phyloP scores from a whole-genome alignment of 53 echinoderm and acorn worm genomes.

The Actinopyga echinites region DNA sequence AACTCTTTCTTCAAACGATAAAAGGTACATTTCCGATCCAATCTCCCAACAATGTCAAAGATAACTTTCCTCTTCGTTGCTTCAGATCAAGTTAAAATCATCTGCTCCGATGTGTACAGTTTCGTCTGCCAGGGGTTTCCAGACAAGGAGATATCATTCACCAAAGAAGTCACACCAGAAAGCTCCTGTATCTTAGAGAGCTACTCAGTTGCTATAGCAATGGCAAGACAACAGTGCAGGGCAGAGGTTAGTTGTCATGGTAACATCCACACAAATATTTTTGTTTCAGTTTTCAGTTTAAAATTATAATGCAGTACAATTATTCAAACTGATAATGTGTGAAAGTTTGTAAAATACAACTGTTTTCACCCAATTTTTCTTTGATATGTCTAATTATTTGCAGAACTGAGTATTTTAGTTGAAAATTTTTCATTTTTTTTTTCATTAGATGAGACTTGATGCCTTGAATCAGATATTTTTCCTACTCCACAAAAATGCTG shows the following conservation, averaged over 20 bases:
- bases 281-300: background rate
- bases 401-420: background rate
- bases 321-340: too few relatives aligned
- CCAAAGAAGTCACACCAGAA: slow-evolving; percentile 2
- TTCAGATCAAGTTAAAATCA: slow-evolving; percentile 61
- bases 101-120: slow-evolving; percentile 71
- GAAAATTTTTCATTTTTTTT: background rate
- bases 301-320: background rate
- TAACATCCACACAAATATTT: background rate
- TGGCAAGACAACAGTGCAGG: slow-evolving; percentile 85
- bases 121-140: slow-evolving; percentile 86
- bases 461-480: slow-evolving; percentile 87
- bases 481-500: slow-evolving; percentile 83
- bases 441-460: slow-evolving; percentile 76
- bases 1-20: background rate
- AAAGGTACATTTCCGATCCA: background rate
- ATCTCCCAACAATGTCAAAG: too few relatives aligned
- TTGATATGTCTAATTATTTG: background rate
- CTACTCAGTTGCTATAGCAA: slow-evolving; percentile 68
- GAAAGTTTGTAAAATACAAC: too few relatives aligned
- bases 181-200: background rate
- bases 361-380: too few relatives aligned
- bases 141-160: slow-evolving; percentile 21
- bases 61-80: background rate
- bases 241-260: slow-evolving; percentile 67